phyloP scores from a whole-genome alignment of 2,797 vertebrate genomes.

The Naso thynnoides region DNA sequence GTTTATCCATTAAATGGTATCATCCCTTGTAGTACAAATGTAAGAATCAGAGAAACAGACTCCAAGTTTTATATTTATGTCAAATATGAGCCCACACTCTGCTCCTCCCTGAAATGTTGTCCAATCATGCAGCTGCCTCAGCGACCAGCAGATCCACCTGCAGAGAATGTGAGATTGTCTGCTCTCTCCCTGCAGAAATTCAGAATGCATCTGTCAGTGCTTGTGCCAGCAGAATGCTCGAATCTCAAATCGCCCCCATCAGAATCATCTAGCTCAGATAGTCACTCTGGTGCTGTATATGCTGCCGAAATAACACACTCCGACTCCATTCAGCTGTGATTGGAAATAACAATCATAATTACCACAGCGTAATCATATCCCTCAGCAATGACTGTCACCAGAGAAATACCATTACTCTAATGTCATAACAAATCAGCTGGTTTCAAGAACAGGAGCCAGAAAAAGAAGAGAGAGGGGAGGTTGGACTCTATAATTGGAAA shows the following conservation, averaged over 20 bases:
- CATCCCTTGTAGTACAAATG: background rate
- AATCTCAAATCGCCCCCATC: conserved; percentile 69
- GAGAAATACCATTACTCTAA: conserved; percentile 77
- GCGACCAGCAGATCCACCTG: conserved; percentile 57
- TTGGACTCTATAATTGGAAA: conserved; percentile 69
- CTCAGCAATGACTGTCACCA: conserved; percentile 79
- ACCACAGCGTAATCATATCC: conserved; percentile 80
- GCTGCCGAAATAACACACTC: conserved; percentile 73
- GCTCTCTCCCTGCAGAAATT: conserved; percentile 57
- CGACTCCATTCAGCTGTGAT: conserved; percentile 79
- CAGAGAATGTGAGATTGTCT: conserved; percentile 60
- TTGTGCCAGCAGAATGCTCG: conserved; percentile 67
- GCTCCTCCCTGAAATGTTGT: conserved; percentile 23
- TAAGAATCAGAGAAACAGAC: background rate
- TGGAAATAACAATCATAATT: conserved; percentile 84
- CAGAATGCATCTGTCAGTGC: conserved; percentile 66
- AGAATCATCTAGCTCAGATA: conserved; percentile 68
- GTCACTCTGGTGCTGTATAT: conserved; percentile 63
- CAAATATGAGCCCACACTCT: background rate
- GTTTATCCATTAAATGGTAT: background rate
- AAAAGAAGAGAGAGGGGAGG: conserved; percentile 47
- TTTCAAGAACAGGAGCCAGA: conserved; percentile 65
- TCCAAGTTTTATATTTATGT: background rate
- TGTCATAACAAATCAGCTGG: conserved; percentile 81
- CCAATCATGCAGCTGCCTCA: conserved; percentile 51